These are phyloP conservation scores for Campylomormyrus numenius DNA, from an alignment of 2,113 vertebrate species.

Conservation along the genomic window DNA sequence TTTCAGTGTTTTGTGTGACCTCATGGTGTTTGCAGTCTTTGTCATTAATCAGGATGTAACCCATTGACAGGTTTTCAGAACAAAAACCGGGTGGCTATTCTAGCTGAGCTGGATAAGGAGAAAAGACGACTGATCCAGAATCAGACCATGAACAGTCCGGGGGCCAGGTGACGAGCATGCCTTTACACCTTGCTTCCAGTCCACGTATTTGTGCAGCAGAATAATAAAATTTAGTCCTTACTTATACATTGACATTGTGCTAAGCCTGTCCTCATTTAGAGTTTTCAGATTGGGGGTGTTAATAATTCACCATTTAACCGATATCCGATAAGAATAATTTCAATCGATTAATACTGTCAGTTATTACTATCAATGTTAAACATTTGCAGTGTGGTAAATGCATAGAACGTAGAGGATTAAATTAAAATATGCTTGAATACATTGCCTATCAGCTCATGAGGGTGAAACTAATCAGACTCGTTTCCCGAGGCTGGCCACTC, in stretches of 20 bases:
- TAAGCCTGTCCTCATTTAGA: neutral
- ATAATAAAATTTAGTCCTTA: neutral
- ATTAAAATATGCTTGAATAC: neutral
- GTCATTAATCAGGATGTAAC: neutral
- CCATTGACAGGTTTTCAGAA: conserved; percentile 74
- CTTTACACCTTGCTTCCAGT: neutral
- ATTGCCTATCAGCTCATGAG: neutral
- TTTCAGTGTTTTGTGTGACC: neutral
- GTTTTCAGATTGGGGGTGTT: neutral
- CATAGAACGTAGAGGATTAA: neutral
- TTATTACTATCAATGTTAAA: neutral
- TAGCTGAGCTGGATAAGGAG: conserved; percentile 93
- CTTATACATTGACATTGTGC: neutral
- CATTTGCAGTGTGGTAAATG: neutral
- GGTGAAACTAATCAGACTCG: neutral
- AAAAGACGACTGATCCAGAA: conserved; percentile 89
- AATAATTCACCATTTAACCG: neutral
- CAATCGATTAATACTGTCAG: neutral
- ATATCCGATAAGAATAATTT: neutral
- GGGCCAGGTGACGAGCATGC: conserved; percentile 69
- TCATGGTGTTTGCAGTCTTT: neutral
- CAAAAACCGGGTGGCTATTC: conserved; percentile 88
- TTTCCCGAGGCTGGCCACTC: neutral
- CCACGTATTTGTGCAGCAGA: neutral
- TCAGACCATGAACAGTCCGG: conserved; percentile 83